These are phyloP conservation scores for Lasioglossum albipes DNA, from an alignment of 1,140 invertebrate species.

Conservation along the genomic window DNA sequence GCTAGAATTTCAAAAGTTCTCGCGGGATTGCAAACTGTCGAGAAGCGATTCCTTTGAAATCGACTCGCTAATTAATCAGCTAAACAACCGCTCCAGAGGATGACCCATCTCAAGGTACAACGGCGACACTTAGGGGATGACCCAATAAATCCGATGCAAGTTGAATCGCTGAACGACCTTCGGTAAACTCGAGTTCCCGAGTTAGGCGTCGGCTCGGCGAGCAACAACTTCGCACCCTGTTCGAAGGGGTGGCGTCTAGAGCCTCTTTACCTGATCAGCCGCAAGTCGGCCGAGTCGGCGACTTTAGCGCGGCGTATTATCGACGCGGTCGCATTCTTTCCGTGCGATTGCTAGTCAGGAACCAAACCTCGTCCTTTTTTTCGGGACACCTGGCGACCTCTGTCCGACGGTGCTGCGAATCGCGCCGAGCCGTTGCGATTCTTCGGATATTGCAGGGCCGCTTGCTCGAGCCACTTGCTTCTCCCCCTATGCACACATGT, in stretches of 20 bases:
- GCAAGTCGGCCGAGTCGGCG: neutral
- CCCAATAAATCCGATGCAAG: too few relatives aligned
- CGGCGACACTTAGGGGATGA: too few relatives aligned
- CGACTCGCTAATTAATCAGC: too few relatives aligned
- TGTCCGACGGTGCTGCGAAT: constrained; percentile 52
- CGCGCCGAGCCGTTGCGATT: constrained; percentile 23
- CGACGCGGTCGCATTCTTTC: constrained; percentile 32
- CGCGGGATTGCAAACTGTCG: too few relatives aligned
- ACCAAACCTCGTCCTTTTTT: constrained; percentile 43
- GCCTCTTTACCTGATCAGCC: constrained; percentile 2
- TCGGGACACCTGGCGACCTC: constrained; percentile 57
- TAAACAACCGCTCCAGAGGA: too few relatives aligned
- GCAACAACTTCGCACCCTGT: neutral
- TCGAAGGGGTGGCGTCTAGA: neutral
- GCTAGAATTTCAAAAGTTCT: too few relatives aligned
- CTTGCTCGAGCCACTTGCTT: neutral
- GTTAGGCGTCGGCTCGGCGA: too few relatives aligned
- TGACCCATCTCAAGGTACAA: too few relatives aligned
- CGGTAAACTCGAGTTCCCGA: too few relatives aligned
- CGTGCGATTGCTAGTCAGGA: constrained; percentile 32
- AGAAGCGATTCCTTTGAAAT: too few relatives aligned
- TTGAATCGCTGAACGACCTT: too few relatives aligned
- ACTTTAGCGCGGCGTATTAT: constrained; percentile 38
- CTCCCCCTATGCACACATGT: too few relatives aligned
- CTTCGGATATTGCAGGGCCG: constrained; percentile 48